Evolutionary conservation across 2,797 vertebrate species (phyloP).

Genomic region (Morelia viridis): DNA sequence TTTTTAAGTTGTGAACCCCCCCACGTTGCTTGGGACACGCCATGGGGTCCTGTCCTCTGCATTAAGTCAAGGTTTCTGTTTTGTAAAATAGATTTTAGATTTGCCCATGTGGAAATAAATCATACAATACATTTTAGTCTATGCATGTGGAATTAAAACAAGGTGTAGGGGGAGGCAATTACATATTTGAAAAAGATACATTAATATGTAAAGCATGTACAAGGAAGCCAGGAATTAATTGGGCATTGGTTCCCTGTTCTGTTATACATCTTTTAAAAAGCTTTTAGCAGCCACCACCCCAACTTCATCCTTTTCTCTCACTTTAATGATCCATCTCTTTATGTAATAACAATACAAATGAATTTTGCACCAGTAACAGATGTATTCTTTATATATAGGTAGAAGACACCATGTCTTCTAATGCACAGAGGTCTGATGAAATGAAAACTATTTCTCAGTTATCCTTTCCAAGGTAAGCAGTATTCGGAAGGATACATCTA

Average conservation of each 20-base stretch:
- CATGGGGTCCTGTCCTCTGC: background rate
- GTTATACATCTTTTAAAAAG: background rate
- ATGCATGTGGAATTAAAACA: background rate
- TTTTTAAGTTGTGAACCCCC: too few species aligned
- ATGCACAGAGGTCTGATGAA: conserved; percentile 26
- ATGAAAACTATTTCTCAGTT: background rate
- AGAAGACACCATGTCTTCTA: conserved; percentile 36
- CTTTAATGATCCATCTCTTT: background rate
- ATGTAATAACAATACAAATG: background rate
- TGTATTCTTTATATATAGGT: conserved; percentile 51
- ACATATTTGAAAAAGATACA: background rate
- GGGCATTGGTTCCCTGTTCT: background rate
- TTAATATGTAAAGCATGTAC: background rate
- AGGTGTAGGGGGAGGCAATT: background rate
- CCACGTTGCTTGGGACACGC: too few species aligned
- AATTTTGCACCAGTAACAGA: conserved; percentile 40
- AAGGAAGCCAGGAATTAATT: background rate
- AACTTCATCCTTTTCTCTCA: background rate
- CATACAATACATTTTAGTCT: background rate
- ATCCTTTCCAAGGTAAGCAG: conserved; percentile 60
- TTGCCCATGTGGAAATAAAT: background rate
- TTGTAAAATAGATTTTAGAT: background rate
- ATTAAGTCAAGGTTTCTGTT: background rate
- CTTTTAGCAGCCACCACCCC: background rate
- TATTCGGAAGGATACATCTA: background rate